These are phyloP conservation scores for Aethes cnicana DNA, from an alignment of 2,888 invertebrate genomes.

Conservation along the genomic window DNA sequence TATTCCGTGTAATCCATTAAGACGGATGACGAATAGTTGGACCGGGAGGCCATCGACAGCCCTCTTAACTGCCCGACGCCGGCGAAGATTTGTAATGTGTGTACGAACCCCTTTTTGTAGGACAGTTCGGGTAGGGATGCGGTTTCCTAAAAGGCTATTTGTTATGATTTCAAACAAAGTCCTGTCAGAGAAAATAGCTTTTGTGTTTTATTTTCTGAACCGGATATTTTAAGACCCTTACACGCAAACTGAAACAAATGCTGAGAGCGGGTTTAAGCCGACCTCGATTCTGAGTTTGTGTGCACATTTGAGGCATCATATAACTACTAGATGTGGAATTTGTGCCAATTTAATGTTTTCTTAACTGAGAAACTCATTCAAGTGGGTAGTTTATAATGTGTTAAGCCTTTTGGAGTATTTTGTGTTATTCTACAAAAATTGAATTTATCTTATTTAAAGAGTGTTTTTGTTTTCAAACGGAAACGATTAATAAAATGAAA, in stretches of 20 bases:
- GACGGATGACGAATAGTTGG: slow-evolving; percentile 73
- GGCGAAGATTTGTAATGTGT: slow-evolving; percentile 77
- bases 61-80: slow-evolving; percentile 67
- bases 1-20: slow-evolving; percentile 79
- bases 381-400: slow-evolving; percentile 4
- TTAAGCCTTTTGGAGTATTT: too few species aligned
- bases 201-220: slow-evolving; percentile 72
- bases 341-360: background rate
- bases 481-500: too few species aligned
- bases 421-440: too few species aligned
- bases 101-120: slow-evolving; percentile 72
- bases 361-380: slow-evolving; percentile 1
- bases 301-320: slow-evolving; percentile 14
- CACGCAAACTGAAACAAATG: slow-evolving; percentile 54
- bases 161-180: slow-evolving; percentile 80
- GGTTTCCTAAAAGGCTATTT: slow-evolving; percentile 79
- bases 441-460: too few species aligned
- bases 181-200: slow-evolving; percentile 75
- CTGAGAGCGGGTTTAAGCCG: slow-evolving; percentile 32
- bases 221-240: slow-evolving; percentile 62
- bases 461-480: too few species aligned
- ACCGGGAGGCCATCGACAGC: slow-evolving; percentile 72
- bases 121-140: slow-evolving; percentile 73
- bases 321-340: background rate
- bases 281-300: slow-evolving; percentile 19